Evolutionary conservation across 2,797 vertebrate species (phyloP).

Genomic region (Delichon dasypus): DNA sequence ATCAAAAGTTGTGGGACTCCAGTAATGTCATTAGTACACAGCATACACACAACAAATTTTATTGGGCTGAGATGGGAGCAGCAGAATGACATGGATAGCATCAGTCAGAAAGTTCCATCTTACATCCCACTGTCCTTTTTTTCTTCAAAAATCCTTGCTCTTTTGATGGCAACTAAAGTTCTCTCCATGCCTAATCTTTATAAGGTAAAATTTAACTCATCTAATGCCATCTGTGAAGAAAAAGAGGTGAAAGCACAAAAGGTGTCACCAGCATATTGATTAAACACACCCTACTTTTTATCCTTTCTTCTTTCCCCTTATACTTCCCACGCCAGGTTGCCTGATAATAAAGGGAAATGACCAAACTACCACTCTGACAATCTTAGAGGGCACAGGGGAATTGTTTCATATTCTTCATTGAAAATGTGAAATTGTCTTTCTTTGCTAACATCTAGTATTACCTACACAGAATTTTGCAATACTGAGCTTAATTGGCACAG

Average conservation of each 20-base stretch:
- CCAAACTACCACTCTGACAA: not conserved
- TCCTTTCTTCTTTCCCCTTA: not conserved
- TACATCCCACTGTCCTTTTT: not conserved
- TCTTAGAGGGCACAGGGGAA: not conserved
- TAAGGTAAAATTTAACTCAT: not conserved
- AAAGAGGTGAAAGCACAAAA: not conserved
- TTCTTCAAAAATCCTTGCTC: not conserved
- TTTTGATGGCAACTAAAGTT: not conserved
- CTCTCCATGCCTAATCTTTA: not conserved
- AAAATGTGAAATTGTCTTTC: not conserved
- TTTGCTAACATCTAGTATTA: not conserved
- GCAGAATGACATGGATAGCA: not conserved
- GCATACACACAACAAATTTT: not conserved
- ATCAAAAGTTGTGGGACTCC: not conserved
- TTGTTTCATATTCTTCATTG: not conserved
- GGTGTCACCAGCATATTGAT: not conserved
- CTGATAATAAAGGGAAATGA: not conserved
- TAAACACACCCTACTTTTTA: not conserved
- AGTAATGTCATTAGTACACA: not conserved
- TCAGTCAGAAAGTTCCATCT: not conserved
- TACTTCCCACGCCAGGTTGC: not conserved
- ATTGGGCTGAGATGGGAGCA: not conserved
- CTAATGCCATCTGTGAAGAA: not conserved
- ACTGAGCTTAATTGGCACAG: not conserved
- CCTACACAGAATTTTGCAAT: not conserved